Conservation (phyloP, 2,797 vertebrate genomes). For the Esox masquinongy region DNA sequence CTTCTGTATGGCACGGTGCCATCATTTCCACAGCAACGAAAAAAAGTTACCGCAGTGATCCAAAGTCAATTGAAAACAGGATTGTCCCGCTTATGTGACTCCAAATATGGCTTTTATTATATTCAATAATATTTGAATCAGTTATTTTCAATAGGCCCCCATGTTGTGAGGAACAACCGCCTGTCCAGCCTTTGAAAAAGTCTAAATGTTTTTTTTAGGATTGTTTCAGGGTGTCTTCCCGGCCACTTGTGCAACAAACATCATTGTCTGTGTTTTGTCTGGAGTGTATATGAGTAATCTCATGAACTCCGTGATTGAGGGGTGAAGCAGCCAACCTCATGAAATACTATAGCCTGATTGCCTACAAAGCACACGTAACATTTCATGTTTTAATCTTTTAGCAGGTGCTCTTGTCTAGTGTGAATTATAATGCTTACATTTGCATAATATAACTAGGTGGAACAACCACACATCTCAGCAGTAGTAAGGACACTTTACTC, state of each 20-base stretch:
- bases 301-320: background rate
- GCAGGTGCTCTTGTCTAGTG: too few relatives aligned
- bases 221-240: background rate
- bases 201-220: background rate
- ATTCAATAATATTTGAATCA: slow-evolving; percentile 2
- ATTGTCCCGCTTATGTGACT: slow-evolving; percentile 51
- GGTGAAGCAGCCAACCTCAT: background rate
- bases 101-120: slow-evolving; percentile 27
- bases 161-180: background rate
- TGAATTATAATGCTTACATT: too few relatives aligned
- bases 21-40: slow-evolving; percentile 61
- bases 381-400: too few relatives aligned
- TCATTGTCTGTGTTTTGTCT: background rate
- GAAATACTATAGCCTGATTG: background rate
- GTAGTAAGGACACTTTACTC: too few relatives aligned
- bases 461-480: too few relatives aligned
- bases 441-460: too few relatives aligned
- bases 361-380: too few relatives aligned
- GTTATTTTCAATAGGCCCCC: background rate
- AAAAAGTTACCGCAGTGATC: slow-evolving; percentile 48
- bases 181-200: background rate
- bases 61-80: slow-evolving; percentile 57
- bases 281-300: background rate
- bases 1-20: slow-evolving; percentile 95
- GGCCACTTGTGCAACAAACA: slow-evolving; percentile 2